Evolutionary conservation across 2,797 vertebrate species (phyloP).

Genomic region (Paramormyrops hopkinsi): DNA sequence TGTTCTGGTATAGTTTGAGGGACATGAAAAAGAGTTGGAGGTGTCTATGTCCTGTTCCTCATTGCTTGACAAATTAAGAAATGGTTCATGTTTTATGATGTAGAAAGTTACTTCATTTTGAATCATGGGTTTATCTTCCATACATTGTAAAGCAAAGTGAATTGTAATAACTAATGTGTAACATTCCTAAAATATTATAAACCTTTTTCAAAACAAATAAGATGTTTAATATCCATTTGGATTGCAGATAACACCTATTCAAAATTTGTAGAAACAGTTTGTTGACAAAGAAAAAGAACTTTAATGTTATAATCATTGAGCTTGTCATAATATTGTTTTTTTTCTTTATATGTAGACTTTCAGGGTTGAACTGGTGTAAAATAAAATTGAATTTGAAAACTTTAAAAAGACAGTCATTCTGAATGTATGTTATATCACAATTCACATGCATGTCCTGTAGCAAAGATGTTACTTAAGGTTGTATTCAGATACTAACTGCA

Average conservation of each 20-base stretch:
- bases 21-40: neutral
- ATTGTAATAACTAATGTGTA: slow-evolving; percentile 25
- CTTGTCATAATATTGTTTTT: neutral
- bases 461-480: neutral
- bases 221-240: neutral
- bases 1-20: neutral
- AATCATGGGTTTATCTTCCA: slow-evolving; percentile 50
- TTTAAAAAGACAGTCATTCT: neutral
- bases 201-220: slow-evolving; percentile 33
- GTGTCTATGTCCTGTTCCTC: neutral
- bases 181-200: slow-evolving; percentile 29
- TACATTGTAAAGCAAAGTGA: slow-evolving; percentile 42
- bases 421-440: neutral
- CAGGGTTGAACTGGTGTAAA: neutral
- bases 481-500: neutral
- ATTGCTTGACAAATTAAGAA: neutral
- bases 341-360: neutral
- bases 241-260: neutral
- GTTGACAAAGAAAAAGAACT: neutral
- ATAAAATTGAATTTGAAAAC: neutral
- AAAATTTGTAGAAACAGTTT: neutral
- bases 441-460: neutral
- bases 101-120: slow-evolving; percentile 41
- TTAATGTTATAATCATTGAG: neutral
- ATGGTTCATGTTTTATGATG: neutral